phyloP scores from a whole-genome alignment of 1,140 invertebrate species.

The Pogonognathellus flavescens region DNA sequence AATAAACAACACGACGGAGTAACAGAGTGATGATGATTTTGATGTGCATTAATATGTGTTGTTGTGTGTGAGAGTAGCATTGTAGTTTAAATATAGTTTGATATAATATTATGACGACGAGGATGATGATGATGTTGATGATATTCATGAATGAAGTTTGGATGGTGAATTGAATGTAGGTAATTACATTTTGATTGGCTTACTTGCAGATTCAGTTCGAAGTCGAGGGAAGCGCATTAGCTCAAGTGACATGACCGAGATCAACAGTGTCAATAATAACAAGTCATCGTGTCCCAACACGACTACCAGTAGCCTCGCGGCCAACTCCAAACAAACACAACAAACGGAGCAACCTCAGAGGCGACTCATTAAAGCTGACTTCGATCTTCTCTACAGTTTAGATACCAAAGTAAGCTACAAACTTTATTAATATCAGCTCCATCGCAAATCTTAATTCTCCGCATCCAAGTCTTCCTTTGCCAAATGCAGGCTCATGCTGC shows the following conservation, averaged over 20 bases:
- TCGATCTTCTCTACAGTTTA: conserved; percentile 68
- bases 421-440: background rate
- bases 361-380: conserved; percentile 72
- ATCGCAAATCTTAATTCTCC: background rate
- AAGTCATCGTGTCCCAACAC: conserved; percentile 58
- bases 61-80: too few species aligned
- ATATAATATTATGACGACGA: too few species aligned
- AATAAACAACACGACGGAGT: too few species aligned
- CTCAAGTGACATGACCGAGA: conserved; percentile 63
- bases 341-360: conserved; percentile 69
- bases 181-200: conserved; percentile 53
- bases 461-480: too few species aligned
- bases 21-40: too few species aligned
- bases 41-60: too few species aligned
- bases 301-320: conserved; percentile 58
- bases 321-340: conserved; percentile 44
- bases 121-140: too few species aligned
- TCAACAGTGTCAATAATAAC: conserved; percentile 65
- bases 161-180: background rate
- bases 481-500: too few species aligned
- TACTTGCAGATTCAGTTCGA: conserved; percentile 58
- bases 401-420: conserved; percentile 65
- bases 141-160: too few species aligned
- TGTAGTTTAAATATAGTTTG: too few species aligned
- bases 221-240: conserved; percentile 56